Evolutionary conservation across 2,888 invertebrate genomes (phyloP), one percentile per base, ranked within the genome.

Genomic region (Rhingia campestris): DNA sequence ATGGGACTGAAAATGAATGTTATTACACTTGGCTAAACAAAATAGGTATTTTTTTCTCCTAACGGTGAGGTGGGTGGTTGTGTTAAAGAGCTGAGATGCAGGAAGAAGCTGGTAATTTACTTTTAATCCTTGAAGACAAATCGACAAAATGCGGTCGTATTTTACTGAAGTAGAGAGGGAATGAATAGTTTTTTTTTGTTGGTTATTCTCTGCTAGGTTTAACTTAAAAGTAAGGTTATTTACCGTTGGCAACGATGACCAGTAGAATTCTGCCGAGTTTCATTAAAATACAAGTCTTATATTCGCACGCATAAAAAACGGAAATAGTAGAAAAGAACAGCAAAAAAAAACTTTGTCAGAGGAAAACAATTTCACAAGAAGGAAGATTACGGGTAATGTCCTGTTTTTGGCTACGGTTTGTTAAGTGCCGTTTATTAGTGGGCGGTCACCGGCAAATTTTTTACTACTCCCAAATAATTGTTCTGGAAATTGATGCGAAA

Each of bases 41-140:
- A 84, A 84, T 75, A 49, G 63, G 70, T 70, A 54, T 64, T 69
- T 61, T 70, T 74, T 70, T 74, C 1, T 39, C 37, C 7, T n/a
- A 6, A 6, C 35, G 4, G 14, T 2, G 32, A 4, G 33, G 14
- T 30, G 37, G 37, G 35, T 37, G 30, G n/a, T 14, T 32, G 45
- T 41, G 10, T 14, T 6, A 4, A 41, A n/a, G 41, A 41, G 5
- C 12, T 9, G 35, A 14, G 45, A 33, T 12, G 14, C 45, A 82
- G 6, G 61, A 66, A 54, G 59, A 84, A 70, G 80, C 80, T 80
- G 75, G 84, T 84, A 84, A 84, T 84, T 84, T 80, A 84, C 80
- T 84, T 80, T 84, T 84, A 84, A 84, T 84, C 84, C 84, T 84
- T 80, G 80, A 80, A 84, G 75, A 80, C 80, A 75, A 84, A 84